These are phyloP conservation scores for Bostrychus sinensis DNA, from an alignment of 2,113 vertebrate genomes.

Conservation along the genomic window DNA sequence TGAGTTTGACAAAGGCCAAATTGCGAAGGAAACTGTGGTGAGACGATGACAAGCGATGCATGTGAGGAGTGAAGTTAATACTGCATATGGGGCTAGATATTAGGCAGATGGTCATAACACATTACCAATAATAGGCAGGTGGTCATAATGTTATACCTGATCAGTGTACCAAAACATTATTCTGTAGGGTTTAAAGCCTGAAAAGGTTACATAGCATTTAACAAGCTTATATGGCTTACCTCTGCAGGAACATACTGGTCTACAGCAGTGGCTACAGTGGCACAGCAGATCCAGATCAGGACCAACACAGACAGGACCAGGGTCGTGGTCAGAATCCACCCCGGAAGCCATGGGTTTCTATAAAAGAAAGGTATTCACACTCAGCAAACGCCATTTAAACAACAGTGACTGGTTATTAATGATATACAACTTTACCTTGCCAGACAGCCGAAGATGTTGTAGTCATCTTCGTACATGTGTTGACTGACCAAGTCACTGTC, in stretches of 20 bases:
- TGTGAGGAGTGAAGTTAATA: no score
- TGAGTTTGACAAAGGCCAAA: no score
- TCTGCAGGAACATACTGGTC: conserved; percentile 94
- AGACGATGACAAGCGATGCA: no score
- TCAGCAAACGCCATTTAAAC: neutral
- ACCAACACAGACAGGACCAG: conserved; percentile 92
- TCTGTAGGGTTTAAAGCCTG: no score
- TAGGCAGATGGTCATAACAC: no score
- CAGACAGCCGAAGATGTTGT: conserved; percentile 91
- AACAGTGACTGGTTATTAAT: neutral
- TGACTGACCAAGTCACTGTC: conserved; percentile 70
- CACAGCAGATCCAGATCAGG: conserved; percentile 97
- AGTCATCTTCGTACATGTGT: conserved; percentile 69
- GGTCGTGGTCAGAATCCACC: conserved; percentile 94
- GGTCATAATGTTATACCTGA: no score
- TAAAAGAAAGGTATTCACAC: neutral
- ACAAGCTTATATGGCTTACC: conserved; percentile 68
- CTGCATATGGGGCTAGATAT: no score
- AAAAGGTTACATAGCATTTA: no score
- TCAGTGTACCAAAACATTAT: no score
- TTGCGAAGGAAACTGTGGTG: no score
- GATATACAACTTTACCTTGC: conserved; percentile 69
- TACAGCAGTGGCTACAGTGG: conserved; percentile 94
- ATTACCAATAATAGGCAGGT: no score
- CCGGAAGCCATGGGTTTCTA: conserved; percentile 89